Evolutionary conservation across 2,113 vertebrate genomes (phyloP).

Genomic region (Rhadina sibilatrix): DNA sequence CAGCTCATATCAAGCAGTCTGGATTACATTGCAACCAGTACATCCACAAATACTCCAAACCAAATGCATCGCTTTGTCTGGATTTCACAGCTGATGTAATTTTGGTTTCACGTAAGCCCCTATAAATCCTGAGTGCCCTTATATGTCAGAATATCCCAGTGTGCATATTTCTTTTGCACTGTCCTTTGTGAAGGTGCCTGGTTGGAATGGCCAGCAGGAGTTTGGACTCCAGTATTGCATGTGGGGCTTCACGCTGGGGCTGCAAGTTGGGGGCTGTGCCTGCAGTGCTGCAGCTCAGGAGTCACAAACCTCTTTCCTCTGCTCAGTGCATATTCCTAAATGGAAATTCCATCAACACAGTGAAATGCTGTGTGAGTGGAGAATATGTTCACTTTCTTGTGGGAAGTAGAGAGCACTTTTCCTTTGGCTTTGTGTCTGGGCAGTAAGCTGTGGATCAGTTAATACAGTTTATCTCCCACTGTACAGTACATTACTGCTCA

Average conservation of each 20-base stretch:
- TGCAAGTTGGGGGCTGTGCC: slow-evolving; percentile 9
- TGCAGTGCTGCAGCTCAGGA: slow-evolving; percentile 59
- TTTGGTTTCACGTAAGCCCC: background rate
- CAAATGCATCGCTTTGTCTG: slow-evolving; percentile 29
- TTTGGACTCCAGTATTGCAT: background rate
- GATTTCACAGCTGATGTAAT: slow-evolving; percentile 2
- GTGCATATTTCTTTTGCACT: slow-evolving; percentile 41
- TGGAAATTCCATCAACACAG: background rate
- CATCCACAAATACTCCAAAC: slow-evolving; percentile 43
- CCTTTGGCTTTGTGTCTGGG: background rate
- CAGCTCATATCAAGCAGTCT: background rate
- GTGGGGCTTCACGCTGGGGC: background rate
- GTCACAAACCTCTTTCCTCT: slow-evolving; percentile 27
- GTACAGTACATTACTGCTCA: background rate
- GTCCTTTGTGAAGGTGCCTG: slow-evolving; percentile 45
- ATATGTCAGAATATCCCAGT: background rate
- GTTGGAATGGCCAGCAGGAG: background rate
- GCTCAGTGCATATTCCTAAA: slow-evolving; percentile 38
- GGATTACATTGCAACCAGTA: background rate
- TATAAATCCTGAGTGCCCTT: background rate
- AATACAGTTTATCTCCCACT: background rate
- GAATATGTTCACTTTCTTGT: background rate
- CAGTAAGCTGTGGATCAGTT: background rate
- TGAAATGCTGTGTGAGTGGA: background rate
- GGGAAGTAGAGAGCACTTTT: background rate